Evolutionary conservation across 2,888 invertebrate genomes (phyloP).

Genomic region (Eutolmus rufibarbis): DNA sequence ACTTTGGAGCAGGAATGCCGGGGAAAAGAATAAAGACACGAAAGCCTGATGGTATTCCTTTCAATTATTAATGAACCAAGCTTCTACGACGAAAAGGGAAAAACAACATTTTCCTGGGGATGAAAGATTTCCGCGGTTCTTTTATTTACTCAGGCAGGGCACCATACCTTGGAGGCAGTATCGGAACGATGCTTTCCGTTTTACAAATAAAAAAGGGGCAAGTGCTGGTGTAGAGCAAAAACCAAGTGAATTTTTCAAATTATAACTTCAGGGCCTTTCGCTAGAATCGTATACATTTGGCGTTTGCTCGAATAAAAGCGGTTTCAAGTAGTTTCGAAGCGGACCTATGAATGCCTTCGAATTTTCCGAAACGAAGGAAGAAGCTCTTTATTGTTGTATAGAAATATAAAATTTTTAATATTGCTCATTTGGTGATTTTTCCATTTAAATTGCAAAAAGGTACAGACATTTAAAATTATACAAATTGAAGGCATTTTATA

Average conservation of each 20-base stretch:
- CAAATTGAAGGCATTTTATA: neutral
- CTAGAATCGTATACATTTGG: neutral
- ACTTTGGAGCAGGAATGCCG: slow-evolving; percentile 16
- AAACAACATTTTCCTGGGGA: slow-evolving; percentile 6
- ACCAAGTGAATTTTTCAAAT: neutral
- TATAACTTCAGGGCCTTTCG: neutral
- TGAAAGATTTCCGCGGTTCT: slow-evolving; percentile 35
- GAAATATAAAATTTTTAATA: neutral
- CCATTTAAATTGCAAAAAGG: neutral
- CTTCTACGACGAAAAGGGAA: slow-evolving; percentile 1
- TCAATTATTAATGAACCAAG: slow-evolving; percentile 36
- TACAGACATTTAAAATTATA: neutral
- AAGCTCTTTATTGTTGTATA: neutral
- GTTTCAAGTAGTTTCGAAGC: neutral
- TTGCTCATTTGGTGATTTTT: neutral
- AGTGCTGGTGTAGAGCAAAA: neutral
- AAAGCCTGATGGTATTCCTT: slow-evolving; percentile 38
- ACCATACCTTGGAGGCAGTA: neutral
- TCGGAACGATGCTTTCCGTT: slow-evolving; percentile 15
- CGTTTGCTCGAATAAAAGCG: neutral
- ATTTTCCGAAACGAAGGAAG: neutral
- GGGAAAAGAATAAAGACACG: slow-evolving; percentile 37
- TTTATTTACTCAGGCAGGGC: slow-evolving; percentile 23
- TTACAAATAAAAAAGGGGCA: neutral
- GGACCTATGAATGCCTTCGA: neutral